These are phyloP conservation scores for Neosilurus mollespiculum DNA, from an alignment of 2,797 vertebrate species.

Conservation along the genomic window DNA sequence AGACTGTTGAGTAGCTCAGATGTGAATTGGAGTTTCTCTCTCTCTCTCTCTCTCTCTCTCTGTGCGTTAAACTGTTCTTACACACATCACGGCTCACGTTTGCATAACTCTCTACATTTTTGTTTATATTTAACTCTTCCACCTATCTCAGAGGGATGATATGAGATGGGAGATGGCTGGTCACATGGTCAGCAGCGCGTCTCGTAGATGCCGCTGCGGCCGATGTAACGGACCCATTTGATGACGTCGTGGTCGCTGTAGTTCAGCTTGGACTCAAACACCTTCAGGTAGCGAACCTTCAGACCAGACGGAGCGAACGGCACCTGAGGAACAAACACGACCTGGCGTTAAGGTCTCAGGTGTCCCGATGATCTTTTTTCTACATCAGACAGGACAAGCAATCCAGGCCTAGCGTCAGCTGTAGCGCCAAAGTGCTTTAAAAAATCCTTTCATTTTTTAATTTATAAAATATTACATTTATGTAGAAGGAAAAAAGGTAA, in stretches of 20 bases:
- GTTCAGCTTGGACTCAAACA: conserved; percentile 99
- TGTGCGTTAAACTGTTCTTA: conserved; percentile 8
- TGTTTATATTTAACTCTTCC: conserved; percentile 63
- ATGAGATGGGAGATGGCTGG: conserved; percentile 40
- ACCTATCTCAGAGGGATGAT: conserved; percentile 63
- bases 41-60: neutral
- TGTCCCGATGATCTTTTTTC: neutral
- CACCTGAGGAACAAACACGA: conserved; percentile 72
- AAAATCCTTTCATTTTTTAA: no score
- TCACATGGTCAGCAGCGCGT: conserved; percentile 87
- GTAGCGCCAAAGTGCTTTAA: no score
- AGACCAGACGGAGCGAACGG: conserved; percentile 98
- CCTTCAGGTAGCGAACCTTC: conserved; percentile 99
- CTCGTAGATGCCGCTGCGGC: conserved; percentile 97
- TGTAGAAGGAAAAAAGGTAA: no score
- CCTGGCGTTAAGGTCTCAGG: neutral
- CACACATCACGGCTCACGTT: conserved; percentile 71
- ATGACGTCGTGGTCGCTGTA: conserved; percentile 99
- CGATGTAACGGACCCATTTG: conserved; percentile 99
- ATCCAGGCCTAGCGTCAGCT: no score
- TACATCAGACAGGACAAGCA: neutral
- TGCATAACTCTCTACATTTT: conserved; percentile 75
- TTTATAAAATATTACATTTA: no score
- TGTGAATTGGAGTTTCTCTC: neutral
- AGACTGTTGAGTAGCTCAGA: neutral